These are phyloP conservation scores for Heliconius congener DNA, from an alignment of 1,140 invertebrate genomes.

Conservation along the genomic window DNA sequence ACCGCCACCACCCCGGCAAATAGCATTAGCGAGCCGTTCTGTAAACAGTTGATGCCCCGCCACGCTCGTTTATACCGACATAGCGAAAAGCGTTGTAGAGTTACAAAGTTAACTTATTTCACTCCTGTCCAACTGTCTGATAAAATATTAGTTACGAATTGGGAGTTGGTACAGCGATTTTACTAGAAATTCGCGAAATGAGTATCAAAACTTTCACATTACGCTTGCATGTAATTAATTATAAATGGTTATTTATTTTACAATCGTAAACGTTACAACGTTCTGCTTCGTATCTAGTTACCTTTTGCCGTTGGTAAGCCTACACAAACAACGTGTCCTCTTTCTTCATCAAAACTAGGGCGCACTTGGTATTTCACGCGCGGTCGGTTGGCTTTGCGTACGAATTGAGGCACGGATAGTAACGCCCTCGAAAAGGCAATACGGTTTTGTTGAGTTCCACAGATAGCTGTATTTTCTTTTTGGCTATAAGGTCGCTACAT, in stretches of 20 bases:
- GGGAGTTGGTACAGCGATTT: not conserved
- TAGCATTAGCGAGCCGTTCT: conserved; percentile 66
- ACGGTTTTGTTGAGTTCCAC: conserved; percentile 68
- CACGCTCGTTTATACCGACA: conserved; percentile 58
- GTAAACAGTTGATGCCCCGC: conserved; percentile 62
- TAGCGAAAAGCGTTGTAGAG: conserved; percentile 4
- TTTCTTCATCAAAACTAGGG: conserved; percentile 65
- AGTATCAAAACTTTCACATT: not conserved
- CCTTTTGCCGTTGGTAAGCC: conserved; percentile 28
- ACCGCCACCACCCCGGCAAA: conserved; percentile 51
- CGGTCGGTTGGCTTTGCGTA: conserved; percentile 68
- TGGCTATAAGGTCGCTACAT: conserved; percentile 61
- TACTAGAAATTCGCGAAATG: not conserved
- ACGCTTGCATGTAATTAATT: conserved; percentile 4
- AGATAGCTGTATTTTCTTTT: conserved; percentile 69
- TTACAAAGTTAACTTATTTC: conserved; percentile 41
- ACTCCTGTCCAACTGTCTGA: conserved; percentile 31
- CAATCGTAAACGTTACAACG: not conserved
- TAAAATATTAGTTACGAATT: conserved; percentile 26
- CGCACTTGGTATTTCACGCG: conserved; percentile 77
- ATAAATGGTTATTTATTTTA: not conserved
- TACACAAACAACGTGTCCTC: conserved; percentile 66
- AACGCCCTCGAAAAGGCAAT: conserved; percentile 70
- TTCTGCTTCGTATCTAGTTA: conserved; percentile 4
- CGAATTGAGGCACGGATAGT: conserved; percentile 75